phyloP scores from a whole-genome alignment of 2,113 vertebrate genomes.

The Thalassoma bifasciatum region DNA sequence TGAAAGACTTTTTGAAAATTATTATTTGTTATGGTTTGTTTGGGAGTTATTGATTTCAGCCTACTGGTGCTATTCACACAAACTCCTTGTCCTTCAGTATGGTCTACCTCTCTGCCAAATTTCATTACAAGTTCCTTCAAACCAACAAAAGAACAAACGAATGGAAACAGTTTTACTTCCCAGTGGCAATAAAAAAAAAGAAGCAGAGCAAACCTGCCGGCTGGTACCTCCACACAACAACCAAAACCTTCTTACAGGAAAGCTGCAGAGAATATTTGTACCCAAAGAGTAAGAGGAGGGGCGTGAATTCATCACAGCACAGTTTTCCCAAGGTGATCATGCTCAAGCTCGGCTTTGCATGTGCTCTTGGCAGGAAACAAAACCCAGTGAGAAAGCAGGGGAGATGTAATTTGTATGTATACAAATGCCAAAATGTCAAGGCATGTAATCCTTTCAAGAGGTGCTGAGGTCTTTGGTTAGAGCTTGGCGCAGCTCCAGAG shows the following conservation, averaged over 20 bases:
- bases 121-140: background rate
- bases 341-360: conserved; percentile 16
- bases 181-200: background rate
- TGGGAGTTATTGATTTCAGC: background rate
- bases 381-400: conserved; percentile 71
- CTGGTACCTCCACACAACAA: background rate
- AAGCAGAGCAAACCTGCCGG: background rate
- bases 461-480: conserved; percentile 81
- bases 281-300: background rate
- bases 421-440: conserved; percentile 86
- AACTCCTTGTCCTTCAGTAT: background rate
- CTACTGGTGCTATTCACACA: background rate
- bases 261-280: background rate
- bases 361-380: conserved; percentile 34
- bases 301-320: background rate
- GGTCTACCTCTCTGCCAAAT: background rate
- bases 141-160: conserved; percentile 8
- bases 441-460: conserved; percentile 83
- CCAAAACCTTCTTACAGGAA: background rate
- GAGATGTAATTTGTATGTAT: conserved; percentile 81
- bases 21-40: too few relatives aligned
- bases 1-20: too few relatives aligned
- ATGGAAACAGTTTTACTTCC: background rate
- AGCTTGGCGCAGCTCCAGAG: conserved; percentile 80
- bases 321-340: conserved; percentile 29